A percentile compares a stretch with the other conserved stretches of the same genome.
Conservation (phyloP, 2,797 vertebrate species). For the Poecilia wingei region DNA sequence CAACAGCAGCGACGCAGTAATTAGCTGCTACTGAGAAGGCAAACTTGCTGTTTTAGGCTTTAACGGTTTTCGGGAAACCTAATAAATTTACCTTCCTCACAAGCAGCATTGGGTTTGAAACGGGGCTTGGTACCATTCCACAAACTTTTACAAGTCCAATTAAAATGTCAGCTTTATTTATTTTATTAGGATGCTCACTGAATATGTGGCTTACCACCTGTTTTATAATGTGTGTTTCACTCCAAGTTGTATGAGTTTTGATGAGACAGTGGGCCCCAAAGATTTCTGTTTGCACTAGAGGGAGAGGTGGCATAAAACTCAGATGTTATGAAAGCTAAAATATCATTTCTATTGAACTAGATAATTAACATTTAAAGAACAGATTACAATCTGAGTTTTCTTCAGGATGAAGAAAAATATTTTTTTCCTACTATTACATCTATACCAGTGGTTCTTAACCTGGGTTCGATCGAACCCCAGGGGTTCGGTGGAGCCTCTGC, state of each 20-base stretch:
- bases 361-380: not conserved
- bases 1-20: not conserved
- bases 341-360: not conserved
- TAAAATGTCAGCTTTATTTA: slow-evolving; percentile 3
- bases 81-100: not conserved
- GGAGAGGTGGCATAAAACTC: not conserved
- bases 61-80: slow-evolving; percentile 3
- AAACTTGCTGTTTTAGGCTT: slow-evolving; percentile 1
- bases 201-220: not conserved
- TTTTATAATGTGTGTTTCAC: not conserved
- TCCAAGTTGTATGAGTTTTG: not conserved
- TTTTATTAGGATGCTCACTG: not conserved
- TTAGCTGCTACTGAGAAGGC: not conserved
- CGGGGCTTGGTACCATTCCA: not conserved
- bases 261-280: not conserved
- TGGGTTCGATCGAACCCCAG: too few species aligned
- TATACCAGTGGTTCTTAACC: not conserved
- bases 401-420: not conserved
- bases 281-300: not conserved
- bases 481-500: too few species aligned
- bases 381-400: not conserved
- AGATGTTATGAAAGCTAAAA: not conserved
- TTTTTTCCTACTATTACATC: not conserved
- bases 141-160: not conserved
- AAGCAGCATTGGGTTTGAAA: slow-evolving; percentile 1